Evolutionary conservation across 2,113 vertebrate species (phyloP), one percentile per base, ranked within the genome.

Genomic region (Acrocephalus kingi): DNA sequence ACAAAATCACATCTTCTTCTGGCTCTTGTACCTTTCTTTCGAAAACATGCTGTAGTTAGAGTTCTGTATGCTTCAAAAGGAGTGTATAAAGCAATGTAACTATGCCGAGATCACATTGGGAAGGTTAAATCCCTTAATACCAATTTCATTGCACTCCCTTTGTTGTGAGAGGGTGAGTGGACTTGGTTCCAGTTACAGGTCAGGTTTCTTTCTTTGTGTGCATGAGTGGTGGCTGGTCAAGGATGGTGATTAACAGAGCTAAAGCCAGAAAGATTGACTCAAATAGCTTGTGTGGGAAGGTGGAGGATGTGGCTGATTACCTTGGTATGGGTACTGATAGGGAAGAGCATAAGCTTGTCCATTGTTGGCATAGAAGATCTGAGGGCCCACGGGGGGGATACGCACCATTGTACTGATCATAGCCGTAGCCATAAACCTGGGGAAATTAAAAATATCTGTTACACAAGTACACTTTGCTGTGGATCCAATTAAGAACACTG

Each of bases 341-440:
- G 98, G 96, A 71, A 98, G 71, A 15, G 98, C 96, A 64, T 98
- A 98, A 3, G 97, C 96, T 91, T 98, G 98, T 58, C 98, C 98
- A 0, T 89, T 98, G 21, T 98, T 96, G 85, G 98, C 92, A 59
- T 98, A 98, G 82, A 98, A 89, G 58, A 98, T 92, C 49, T 98
- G 98, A 78, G 98, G 87, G 74, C 96, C 97, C 46, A 87, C 16
- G 0, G 97, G 89, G 89, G 10, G 96, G 96, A 81, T 98, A 98
- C 0, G 39, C 75, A 19, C 95, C 97, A 7, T 91, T 89, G 31
- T 98, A 98, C 9, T 97, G 97, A 62, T 97, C 68, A 0, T 98
- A 98, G 90, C 97, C 95, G 6, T 98, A 98, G 93, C 97, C 95
- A n/a, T 98, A 98, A 33, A 96, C 97, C 97, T 98, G 94, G 68